Base-by-base conservation (phyloP, 2,797 vertebrate genomes). In the Pseudochromis fuscus region DNA sequence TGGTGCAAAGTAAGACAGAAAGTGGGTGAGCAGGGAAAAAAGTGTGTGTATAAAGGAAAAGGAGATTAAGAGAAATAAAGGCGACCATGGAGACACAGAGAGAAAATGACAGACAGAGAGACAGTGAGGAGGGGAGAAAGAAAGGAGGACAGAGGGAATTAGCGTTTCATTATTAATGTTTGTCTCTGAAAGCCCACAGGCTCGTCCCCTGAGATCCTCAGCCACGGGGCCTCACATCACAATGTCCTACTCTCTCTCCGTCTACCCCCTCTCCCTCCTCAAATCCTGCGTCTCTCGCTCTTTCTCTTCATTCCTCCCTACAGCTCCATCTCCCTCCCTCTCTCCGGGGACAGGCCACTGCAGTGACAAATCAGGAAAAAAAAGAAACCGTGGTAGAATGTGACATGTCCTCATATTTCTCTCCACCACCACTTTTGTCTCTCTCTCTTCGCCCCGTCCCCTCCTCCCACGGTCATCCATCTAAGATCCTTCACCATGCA, bases 141-240 rank as follows among this genome's bases (percentile, higher is more conserved):
- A 86, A 90, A 88, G 88, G 90, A 92, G 84, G 82, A 87, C 77
- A 65, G 82, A 67, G 72, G 91, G 92, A 93, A 90, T 92, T 93
- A 94, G 88, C 89, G 91, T 95, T 93, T 94, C 89, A 93, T 92
- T 91, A 95, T 92, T 92, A 94, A 94, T 89, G 88, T 92, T 94
- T 91, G 93, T 93, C 79, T 93, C 88, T 87, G 90, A 93, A 92
- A 93, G 87, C 82, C 80, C 83, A 79, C 77, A 84, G 87, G 82
- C 80, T 75, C 0, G 66, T 86, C 81, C 77, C 84, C 23, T 0
- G 82, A 81, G 83, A 87, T 56, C 61, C 50, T 69, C 71, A 72
- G 72, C 74, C 82, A 85, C 55, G 30, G 50, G 85, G 82, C 84
- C 62, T 68, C 75, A 75, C 72, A 79, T 82, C 68, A 72, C 53